Evolutionary conservation across 2,797 vertebrate species (phyloP), one percentile per base, ranked within the genome.

Genomic region (Pseudochaenichthys georgianus): DNA sequence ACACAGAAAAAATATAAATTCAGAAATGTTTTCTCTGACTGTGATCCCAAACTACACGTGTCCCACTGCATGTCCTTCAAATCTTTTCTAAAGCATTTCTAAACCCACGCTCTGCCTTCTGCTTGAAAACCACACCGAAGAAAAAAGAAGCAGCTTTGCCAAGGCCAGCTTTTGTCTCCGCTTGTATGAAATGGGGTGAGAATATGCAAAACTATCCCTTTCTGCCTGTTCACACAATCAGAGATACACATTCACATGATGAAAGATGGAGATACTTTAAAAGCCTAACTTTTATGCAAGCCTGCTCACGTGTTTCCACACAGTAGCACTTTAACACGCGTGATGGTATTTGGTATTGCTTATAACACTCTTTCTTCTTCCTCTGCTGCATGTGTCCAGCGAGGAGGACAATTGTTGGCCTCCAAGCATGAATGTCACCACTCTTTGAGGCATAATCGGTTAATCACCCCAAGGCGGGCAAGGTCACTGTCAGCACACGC

Each of bases 111-210:
- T 73, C 70, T 77, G 72, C 71, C 38, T 73, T 54, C 61, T 65
- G 68, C 69, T 75, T 68, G 70, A 80, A 77, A 78, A 85, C 47
- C 61, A 77, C 62, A 60, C 13, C 0, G 10, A 60, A 70, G 48
- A 45, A 69, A 70, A 72, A 75, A 53, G 54, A 84, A 74, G 15
- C 67, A 10, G 61, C 65, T 77, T 62, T 52, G 41, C 77, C 81
- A 88, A 84, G 88, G 88, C 78, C 77, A 73, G 76, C 61, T 75
- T 89, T 88, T 86, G 80, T 89, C 64, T 82, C 52, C 63, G 43
- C 3, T 63, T 65, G 77, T 47, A 73, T 62, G 67, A 80, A 73
- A 53, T n/a, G 55, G 11, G 42, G 48, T 3, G 15, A 21, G 82
- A 84, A 76, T 78, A 64, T 82, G 65, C 47, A 84, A 43, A 80